Evolutionary conservation across 2,113 vertebrate genomes (phyloP).

Genomic region (Rhinoderma darwinii): DNA sequence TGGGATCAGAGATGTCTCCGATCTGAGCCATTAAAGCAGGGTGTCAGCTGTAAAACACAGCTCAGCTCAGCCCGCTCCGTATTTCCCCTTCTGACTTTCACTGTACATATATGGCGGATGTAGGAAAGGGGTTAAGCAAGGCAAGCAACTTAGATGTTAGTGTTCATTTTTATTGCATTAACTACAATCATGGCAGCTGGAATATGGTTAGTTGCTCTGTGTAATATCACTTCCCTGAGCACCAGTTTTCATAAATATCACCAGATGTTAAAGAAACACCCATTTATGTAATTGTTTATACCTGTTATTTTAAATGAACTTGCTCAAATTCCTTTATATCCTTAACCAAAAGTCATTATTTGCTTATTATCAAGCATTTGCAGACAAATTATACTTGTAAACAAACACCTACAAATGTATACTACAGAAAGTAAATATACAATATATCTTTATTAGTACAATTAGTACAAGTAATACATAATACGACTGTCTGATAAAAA

Average conservation of each 20-base stretch:
- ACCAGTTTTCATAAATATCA: not conserved
- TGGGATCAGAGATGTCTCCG: too few species aligned
- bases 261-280: not conserved
- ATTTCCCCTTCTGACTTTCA: too few species aligned
- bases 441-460: too few species aligned
- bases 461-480: too few species aligned
- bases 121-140: not conserved
- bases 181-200: not conserved
- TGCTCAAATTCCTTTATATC: not conserved
- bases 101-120: too few species aligned
- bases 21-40: too few species aligned
- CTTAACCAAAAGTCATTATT: conserved; percentile 14
- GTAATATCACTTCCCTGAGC: not conserved
- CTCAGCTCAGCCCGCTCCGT: too few species aligned
- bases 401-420: too few species aligned
- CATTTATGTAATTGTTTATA: not conserved
- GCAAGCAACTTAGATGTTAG: not conserved
- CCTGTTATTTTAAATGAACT: conserved; percentile 7
- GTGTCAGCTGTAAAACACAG: too few species aligned
- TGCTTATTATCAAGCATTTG: not conserved
- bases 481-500: too few species aligned
- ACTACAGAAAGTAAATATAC: too few species aligned
- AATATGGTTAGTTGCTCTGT: not conserved
- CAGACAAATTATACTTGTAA: conserved; percentile 15
- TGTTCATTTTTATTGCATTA: not conserved